Base-by-base conservation (phyloP, 2,888 invertebrate genomes). In the Rhamnusium bicolor region DNA sequence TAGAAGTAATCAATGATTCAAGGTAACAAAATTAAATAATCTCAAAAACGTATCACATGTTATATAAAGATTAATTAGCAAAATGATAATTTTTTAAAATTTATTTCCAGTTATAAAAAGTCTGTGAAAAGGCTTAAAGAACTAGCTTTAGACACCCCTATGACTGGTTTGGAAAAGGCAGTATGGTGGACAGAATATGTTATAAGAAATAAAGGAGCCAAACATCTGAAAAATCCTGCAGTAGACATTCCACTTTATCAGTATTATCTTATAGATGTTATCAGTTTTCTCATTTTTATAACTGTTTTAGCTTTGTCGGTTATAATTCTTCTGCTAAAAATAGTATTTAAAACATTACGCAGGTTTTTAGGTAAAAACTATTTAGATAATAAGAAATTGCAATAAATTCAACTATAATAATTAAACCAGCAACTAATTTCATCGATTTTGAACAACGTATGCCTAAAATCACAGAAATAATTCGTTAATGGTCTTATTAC, bases 101-200 rank as follows among this genome's bases (percentile, higher is more conserved):
- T 6, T 51, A 10, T 51, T 80, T 81, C 24, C 19, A 65, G 51
- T 16, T 65, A 65, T 18, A 27, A 51, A 32, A 32, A 51, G 18
- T 4, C 16, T 18, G 65, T 53, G 0, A 53, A 18, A 18, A 51
- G 8, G 10, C 19, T 65, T 7, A 51, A 19, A 29, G 10, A 47
- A 5, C 29, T 29, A 29, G 65, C 51, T 10, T 0, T 65, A 5
- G 65, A 65, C 8, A 18, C 29, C 12, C 81, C 83, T 0, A 72
- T 76, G 71, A 69, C 77, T n/a, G 74, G 81, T 8, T 47, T 82
- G 18, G 79, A 80, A 14, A 71, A 75, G 49, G 80, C 82, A 10
- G 63, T 82, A 5, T 81, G 82, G 80, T 81, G 81, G 80, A 78
- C 74, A n/a, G 83, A 83, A 71, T 83, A 82, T 67, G 77, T 82